Evolutionary conservation across 2,113 vertebrate species (phyloP).

Genomic region (Nibea albiflora): DNA sequence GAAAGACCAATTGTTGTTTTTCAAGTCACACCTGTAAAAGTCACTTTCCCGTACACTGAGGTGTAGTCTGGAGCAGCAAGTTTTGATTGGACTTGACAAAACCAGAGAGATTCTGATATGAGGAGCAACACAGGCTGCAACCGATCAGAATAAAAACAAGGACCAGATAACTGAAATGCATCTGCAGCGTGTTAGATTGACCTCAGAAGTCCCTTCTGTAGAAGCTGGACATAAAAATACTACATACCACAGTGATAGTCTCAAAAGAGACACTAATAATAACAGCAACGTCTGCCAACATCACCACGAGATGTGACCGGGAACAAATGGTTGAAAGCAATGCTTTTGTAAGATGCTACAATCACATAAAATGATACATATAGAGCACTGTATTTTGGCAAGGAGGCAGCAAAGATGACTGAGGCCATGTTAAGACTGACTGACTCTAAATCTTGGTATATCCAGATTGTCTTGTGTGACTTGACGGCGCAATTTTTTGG

Average conservation of each 20-base stretch:
- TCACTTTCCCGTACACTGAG: background rate
- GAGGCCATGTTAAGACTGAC: too few species aligned
- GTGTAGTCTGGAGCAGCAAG: background rate
- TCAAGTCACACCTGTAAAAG: background rate
- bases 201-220: background rate
- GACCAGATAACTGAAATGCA: background rate
- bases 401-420: background rate
- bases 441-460: too few species aligned
- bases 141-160: background rate
- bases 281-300: background rate
- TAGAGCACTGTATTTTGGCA: background rate
- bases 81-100: background rate
- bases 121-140: background rate
- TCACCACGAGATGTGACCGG: background rate
- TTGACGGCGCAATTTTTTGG: too few species aligned
- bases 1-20: background rate
- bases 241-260: background rate
- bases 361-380: background rate
- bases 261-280: background rate
- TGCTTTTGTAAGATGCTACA: too few species aligned
- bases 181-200: background rate
- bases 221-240: background rate
- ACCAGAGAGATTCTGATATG: background rate
- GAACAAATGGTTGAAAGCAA: background rate
- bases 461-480: too few species aligned